phyloP scores from a whole-genome alignment of 2,888 invertebrate species.

The Merodon equestris region DNA sequence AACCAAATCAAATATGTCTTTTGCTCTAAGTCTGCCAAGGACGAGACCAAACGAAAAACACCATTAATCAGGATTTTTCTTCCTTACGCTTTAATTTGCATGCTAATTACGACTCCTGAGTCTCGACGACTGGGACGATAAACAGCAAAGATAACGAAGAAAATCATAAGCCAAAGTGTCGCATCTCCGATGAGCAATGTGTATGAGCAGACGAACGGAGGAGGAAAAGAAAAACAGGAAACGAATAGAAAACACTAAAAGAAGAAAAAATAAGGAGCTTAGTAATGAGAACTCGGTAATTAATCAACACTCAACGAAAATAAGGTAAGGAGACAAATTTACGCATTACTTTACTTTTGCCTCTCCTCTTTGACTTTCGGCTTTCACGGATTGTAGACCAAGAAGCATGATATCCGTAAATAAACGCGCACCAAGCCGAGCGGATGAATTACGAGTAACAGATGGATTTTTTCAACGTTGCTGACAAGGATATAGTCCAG shows the following conservation, averaged over 20 bases:
- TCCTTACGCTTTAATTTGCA: slow-evolving; percentile 52
- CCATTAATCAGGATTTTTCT: slow-evolving; percentile 46
- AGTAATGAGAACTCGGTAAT: slow-evolving; percentile 53
- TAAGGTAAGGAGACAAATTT: slow-evolving; percentile 7
- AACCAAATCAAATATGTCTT: too few relatives aligned
- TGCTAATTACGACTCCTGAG: slow-evolving; percentile 50
- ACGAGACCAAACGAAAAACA: not conserved
- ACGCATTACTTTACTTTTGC: slow-evolving; percentile 19
- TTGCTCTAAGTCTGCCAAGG: too few relatives aligned
- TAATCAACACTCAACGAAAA: slow-evolving; percentile 47
- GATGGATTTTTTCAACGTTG: slow-evolving; percentile 8
- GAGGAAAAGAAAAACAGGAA: not conserved
- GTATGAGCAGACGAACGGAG: not conserved
- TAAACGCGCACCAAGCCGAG: too few relatives aligned
- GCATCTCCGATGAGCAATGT: not conserved
- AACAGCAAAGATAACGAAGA: slow-evolving; percentile 17
- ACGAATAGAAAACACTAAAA: too few relatives aligned
- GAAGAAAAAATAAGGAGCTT: slow-evolving; percentile 18
- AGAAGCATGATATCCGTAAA: slow-evolving; percentile 16
- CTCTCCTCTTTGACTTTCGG: not conserved
- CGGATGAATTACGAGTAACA: slow-evolving; percentile 20
- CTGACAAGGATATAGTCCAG: slow-evolving; percentile 23
- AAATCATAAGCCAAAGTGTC: slow-evolving; percentile 46
- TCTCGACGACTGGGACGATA: slow-evolving; percentile 7
- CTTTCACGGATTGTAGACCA: slow-evolving; percentile 12